Conservation (phyloP, 2,888 invertebrate species). For the Muscina levida region DNA sequence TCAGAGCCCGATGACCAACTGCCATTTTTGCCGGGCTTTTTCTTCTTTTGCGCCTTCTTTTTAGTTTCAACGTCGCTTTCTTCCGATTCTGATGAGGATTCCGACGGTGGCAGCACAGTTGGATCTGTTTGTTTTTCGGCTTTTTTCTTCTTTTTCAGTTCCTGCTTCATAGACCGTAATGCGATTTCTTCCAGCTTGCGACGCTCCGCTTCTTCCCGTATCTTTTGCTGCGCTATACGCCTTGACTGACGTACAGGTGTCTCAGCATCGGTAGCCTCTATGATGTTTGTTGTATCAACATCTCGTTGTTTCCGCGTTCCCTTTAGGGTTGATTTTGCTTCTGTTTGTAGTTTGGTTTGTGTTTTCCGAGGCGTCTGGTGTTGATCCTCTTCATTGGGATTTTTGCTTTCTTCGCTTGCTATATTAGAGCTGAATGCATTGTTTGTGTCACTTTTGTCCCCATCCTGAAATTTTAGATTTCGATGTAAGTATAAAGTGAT, state of each 20-base stretch:
- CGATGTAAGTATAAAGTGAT: too few species aligned
- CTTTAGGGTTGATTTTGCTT: constrained; percentile 49
- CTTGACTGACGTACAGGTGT: constrained; percentile 87
- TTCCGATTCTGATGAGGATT: constrained; percentile 71
- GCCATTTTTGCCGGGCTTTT: constrained; percentile 77
- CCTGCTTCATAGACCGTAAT: constrained; percentile 84
- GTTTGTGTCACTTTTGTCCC: not conserved
- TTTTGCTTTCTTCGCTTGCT: not conserved
- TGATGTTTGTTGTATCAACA: constrained; percentile 78
- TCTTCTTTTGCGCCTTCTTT: constrained; percentile 79
- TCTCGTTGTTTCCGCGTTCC: constrained; percentile 74
- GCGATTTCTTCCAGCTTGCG: constrained; percentile 88
- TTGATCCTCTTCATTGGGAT: not conserved
- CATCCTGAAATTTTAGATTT: constrained; percentile 45
- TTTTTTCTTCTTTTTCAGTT: constrained; percentile 82
- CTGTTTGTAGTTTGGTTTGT: constrained; percentile 11
- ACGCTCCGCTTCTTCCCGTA: constrained; percentile 91
- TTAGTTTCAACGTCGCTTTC: constrained; percentile 76
- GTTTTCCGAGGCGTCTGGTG: not conserved
- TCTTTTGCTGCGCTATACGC: constrained; percentile 92
- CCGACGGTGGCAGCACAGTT: constrained; percentile 74
- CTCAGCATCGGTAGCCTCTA: constrained; percentile 75
- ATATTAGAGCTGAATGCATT: not conserved
- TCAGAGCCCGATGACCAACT: constrained; percentile 78
- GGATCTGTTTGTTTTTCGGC: constrained; percentile 77